A percentile compares a stretch with the other conserved stretches of the same genome.
These are phyloP conservation scores for Pyrgilauda ruficollis DNA, from an alignment of 2,113 vertebrate species.

Conservation along the genomic window DNA sequence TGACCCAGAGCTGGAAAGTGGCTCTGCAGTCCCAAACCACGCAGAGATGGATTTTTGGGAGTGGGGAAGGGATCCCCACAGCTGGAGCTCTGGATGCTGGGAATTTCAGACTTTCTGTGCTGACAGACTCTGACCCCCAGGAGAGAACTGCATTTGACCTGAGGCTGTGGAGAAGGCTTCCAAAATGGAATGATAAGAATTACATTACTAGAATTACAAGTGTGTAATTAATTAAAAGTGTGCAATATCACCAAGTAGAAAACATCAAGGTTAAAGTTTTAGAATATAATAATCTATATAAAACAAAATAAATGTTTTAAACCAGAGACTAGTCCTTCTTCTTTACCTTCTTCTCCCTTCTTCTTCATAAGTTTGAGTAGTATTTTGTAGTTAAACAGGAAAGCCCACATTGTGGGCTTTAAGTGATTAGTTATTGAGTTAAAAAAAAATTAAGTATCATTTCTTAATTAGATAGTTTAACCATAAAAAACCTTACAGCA, in stretches of 20 bases:
- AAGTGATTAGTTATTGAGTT: neutral
- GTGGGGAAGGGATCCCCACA: neutral
- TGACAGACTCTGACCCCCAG: neutral
- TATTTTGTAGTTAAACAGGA: neutral
- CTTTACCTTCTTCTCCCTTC: neutral
- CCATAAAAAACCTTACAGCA: neutral
- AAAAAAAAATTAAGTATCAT: neutral
- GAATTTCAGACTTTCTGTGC: too few relatives aligned
- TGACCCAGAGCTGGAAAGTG: neutral
- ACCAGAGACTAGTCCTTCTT: neutral
- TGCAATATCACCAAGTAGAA: neutral
- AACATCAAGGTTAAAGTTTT: neutral
- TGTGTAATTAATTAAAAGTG: neutral
- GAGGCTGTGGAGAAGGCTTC: neutral
- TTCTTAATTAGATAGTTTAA: neutral
- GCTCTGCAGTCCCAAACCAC: neutral
- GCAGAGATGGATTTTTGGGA: fast-evolving
- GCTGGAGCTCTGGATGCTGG: neutral
- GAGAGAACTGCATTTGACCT: neutral
- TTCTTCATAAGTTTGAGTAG: neutral
- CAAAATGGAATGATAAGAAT: neutral
- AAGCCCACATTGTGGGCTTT: neutral
- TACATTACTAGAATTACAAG: neutral
- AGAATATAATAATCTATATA: neutral
- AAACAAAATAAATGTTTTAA: neutral